phyloP scores from a whole-genome alignment of 1,140 invertebrate genomes.

The Dendrolimus punctatus region DNA sequence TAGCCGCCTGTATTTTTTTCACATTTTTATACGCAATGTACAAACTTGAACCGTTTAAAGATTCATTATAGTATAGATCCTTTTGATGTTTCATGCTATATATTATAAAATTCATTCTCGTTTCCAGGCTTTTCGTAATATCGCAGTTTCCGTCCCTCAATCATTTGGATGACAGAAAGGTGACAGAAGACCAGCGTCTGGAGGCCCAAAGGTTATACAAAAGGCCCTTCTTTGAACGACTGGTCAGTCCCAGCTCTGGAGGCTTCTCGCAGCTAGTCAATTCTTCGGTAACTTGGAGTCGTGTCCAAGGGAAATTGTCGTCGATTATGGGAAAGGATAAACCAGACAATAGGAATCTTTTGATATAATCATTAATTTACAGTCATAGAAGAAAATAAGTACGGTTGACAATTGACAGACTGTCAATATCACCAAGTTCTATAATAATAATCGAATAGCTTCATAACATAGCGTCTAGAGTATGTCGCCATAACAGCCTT shows the following conservation, averaged over 20 bases:
- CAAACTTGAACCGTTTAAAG: too few relatives aligned
- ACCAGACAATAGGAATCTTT: constrained; percentile 32
- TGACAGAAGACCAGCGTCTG: constrained; percentile 74
- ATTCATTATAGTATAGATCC: too few relatives aligned
- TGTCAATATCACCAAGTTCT: too few relatives aligned
- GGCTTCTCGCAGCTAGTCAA: constrained; percentile 33
- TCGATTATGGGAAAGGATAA: constrained; percentile 33
- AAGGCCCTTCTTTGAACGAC: constrained; percentile 71
- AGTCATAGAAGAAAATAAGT: background rate
- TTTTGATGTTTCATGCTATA: too few relatives aligned
- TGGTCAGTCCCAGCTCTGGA: constrained; percentile 28
- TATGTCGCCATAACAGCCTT: too few relatives aligned
- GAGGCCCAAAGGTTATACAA: constrained; percentile 77
- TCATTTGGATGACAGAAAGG: constrained; percentile 77
- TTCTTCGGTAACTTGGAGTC: constrained; percentile 36
- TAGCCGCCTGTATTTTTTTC: too few relatives aligned
- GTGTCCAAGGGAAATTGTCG: constrained; percentile 31
- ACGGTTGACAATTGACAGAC: background rate
- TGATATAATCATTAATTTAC: constrained; percentile 25
- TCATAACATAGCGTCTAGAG: too few relatives aligned
- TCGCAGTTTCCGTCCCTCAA: constrained; percentile 77
- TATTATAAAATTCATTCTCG: too few relatives aligned
- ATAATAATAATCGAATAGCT: too few relatives aligned
- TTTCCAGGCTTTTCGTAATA: constrained; percentile 77
- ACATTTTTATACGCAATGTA: too few relatives aligned